These are phyloP conservation scores for Pristionchus arcanus DNA, from an alignment of 2,888 invertebrate species.

Conservation along the genomic window DNA sequence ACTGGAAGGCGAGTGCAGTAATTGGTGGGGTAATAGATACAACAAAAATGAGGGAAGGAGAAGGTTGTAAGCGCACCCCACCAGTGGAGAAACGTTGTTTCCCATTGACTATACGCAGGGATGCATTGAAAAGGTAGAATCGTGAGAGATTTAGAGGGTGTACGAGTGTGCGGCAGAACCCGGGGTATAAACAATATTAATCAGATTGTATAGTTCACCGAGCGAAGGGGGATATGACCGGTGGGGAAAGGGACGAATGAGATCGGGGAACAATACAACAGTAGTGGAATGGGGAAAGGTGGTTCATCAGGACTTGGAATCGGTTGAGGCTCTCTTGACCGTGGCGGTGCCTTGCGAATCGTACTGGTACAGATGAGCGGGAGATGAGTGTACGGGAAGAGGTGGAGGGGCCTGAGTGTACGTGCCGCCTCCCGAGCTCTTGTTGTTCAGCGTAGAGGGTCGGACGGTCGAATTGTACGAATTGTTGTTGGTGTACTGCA, in stretches of 20 bases:
- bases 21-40: neutral
- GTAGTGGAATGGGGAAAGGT: neutral
- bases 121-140: neutral
- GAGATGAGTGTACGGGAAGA: slow-evolving; percentile 55
- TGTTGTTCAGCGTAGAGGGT: slow-evolving; percentile 60
- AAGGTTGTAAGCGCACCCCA: neutral
- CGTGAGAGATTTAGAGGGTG: neutral
- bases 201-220: neutral
- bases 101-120: neutral
- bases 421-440: slow-evolving; percentile 46
- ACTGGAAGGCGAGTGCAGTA: neutral
- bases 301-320: neutral
- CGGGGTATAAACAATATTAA: neutral
- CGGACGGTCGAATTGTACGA: slow-evolving; percentile 70
- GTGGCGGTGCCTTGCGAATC: neutral
- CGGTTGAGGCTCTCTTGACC: slow-evolving; percentile 3
- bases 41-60: neutral
- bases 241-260: neutral
- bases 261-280: neutral
- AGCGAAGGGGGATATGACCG: slow-evolving; percentile 13
- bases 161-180: neutral
- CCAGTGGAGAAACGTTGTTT: neutral
- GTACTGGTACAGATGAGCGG: slow-evolving; percentile 59
- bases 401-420: slow-evolving; percentile 55
- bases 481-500: slow-evolving; percentile 72